Base-by-base conservation (phyloP, 2,113 vertebrate species). In the Triplophysa rosa region DNA sequence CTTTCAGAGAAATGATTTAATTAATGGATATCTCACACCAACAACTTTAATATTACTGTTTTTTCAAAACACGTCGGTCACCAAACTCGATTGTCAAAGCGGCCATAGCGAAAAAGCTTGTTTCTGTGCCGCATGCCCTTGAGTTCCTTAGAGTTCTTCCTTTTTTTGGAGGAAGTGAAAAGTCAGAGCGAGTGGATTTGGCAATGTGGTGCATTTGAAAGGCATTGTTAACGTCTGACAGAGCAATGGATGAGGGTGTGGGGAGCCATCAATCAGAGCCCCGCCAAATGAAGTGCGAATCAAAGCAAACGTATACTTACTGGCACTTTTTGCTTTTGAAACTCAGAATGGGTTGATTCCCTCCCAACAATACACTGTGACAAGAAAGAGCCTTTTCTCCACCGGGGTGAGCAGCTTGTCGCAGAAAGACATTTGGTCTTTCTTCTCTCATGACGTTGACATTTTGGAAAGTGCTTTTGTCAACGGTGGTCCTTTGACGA, bases 181-280 rank as follows among this genome's bases (percentile, higher is more conserved):
- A 66, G 45, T 80, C 86, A 26, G 47, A 47, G 52, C 80, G 69
- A 81, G 79, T 84, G 75, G 63, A 84, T 89, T 88, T 86, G 81
- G 68, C 73, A 86, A 47, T 85, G 81, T 84, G 82, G 81, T 88
- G 78, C 1, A 7, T 84, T 86, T 90, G 89, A 91, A 90, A 90
- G 85, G 88, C 89, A 90, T 89, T 82, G 67, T 82, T 45, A 71
- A 82, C 56, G 11, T 85, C 85, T 90, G 90, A 87, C 88, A 89
- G 86, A 80, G 86, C 89, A 90, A 87, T 88, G 82, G 87, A 90
- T 85, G 87, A 83, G 85, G 84, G 85, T 83, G 83, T 88, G 54
- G 37, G 78, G 80, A 84, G 80, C 87, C 87, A 75, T 83, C 82
- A 83, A 79, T 83, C 82, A 83, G 14, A 21, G 86, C 82, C 29